Percentiles rank a stretch among this genome's conserved stretches.
These are phyloP conservation scores for Nematopogon swammerdamellus DNA, from an alignment of 2,888 invertebrate species.

Conservation along the genomic window DNA sequence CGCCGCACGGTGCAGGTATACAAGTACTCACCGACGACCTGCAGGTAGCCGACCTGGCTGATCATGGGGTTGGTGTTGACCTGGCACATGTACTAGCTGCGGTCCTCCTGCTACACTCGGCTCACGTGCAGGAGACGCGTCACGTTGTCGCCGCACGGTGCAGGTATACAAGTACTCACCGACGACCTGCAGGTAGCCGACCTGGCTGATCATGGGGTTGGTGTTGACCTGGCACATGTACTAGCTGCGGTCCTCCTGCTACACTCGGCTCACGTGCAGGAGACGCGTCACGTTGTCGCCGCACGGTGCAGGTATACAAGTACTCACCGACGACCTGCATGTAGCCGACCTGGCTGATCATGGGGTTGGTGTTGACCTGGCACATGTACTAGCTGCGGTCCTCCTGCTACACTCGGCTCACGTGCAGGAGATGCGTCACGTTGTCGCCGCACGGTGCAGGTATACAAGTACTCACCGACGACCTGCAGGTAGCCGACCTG, in stretches of 20 bases:
- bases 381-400: constrained; percentile 79
- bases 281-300: constrained; percentile 80
- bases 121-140: constrained; percentile 78
- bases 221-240: constrained; percentile 77
- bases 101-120: constrained; percentile 75
- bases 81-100: constrained; percentile 77
- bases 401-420: constrained; percentile 74
- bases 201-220: constrained; percentile 81
- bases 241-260: constrained; percentile 77
- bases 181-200: constrained; percentile 80
- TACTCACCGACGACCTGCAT: constrained; percentile 82
- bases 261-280: constrained; percentile 73
- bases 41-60: constrained; percentile 77
- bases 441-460: constrained; percentile 56
- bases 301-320: too few species aligned
- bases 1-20: too few species aligned
- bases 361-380: constrained; percentile 74
- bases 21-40: constrained; percentile 76
- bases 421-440: constrained; percentile 76
- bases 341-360: constrained; percentile 82
- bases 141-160: constrained; percentile 51
- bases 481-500: constrained; percentile 82
- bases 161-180: constrained; percentile 57
- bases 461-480: constrained; percentile 65
- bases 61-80: constrained; percentile 80